Percentiles rank a stretch among this genome's conserved stretches.
phyloP scores from a whole-genome alignment of 1,140 invertebrate genomes.

The Zaprionus nigranus region DNA sequence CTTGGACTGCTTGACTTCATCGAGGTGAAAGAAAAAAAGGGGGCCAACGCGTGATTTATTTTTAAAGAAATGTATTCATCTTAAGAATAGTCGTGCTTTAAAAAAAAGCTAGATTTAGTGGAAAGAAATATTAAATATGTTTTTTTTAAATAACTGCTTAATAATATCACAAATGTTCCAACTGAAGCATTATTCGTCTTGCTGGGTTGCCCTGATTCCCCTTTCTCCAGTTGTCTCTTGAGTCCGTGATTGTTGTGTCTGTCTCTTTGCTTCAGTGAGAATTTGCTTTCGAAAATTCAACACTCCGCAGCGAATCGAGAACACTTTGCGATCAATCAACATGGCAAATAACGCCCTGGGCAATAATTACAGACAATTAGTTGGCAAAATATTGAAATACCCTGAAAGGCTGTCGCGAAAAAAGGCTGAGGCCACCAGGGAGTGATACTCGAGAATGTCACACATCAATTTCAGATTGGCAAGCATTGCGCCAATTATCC shows the following conservation, averaged over 20 bases:
- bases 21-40: too few relatives aligned
- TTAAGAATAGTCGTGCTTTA: too few relatives aligned
- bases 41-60: too few relatives aligned
- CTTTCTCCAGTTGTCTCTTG: constrained; percentile 22
- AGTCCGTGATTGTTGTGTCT: background rate
- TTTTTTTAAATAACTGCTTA: too few relatives aligned
- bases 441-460: constrained; percentile 57
- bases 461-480: constrained; percentile 57
- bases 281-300: constrained; percentile 55
- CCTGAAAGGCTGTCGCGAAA: constrained; percentile 36
- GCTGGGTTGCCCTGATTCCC: background rate
- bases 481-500: constrained; percentile 39
- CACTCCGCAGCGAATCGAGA: constrained; percentile 46
- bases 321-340: constrained; percentile 68
- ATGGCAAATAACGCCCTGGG: constrained; percentile 50
- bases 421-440: constrained; percentile 56
- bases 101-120: too few relatives aligned
- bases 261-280: constrained; percentile 1
- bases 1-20: too few relatives aligned
- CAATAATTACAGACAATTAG: constrained; percentile 71
- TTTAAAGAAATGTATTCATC: too few relatives aligned
- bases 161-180: too few relatives aligned
- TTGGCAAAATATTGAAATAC: constrained; percentile 73
- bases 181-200: too few relatives aligned
- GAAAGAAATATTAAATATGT: too few relatives aligned